Evolutionary conservation across 2,113 vertebrate species (phyloP).

Genomic region (Macquaria australasica): DNA sequence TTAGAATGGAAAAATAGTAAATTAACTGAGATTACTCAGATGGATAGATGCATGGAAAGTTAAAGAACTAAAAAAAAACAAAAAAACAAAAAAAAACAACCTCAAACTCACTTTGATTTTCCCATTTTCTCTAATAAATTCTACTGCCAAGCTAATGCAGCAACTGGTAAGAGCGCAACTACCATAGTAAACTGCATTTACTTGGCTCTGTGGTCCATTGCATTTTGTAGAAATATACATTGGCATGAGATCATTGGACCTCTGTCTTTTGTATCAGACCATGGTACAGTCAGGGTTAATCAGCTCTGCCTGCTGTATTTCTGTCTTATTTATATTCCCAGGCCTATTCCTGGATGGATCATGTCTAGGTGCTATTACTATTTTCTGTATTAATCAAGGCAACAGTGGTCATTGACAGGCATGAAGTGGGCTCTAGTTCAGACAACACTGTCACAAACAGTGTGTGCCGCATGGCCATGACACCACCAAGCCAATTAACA

Average conservation of each 20-base stretch:
- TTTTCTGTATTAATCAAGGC: too few species aligned
- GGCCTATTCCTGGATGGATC: background rate
- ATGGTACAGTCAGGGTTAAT: background rate
- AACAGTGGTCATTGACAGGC: too few species aligned
- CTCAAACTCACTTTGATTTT: background rate
- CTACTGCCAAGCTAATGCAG: background rate
- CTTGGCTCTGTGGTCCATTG: background rate
- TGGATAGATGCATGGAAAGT: background rate
- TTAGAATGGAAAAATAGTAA: background rate
- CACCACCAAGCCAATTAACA: too few species aligned
- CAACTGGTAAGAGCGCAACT: background rate
- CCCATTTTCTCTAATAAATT: background rate
- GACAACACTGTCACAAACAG: too few species aligned
- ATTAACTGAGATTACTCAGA: background rate
- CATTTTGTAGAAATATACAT: background rate
- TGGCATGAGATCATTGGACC: background rate
- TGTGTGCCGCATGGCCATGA: too few species aligned
- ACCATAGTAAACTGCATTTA: background rate
- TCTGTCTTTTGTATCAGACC: background rate
- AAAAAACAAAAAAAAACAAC: too few species aligned
- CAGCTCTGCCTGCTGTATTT: background rate
- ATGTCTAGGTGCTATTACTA: too few species aligned
- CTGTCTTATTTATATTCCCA: conserved; percentile 15
- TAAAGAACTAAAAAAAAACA: background rate
- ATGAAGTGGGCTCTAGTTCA: too few species aligned